Base-by-base conservation (phyloP, 2,113 vertebrate genomes). In the Erythrolamprus reginae region DNA sequence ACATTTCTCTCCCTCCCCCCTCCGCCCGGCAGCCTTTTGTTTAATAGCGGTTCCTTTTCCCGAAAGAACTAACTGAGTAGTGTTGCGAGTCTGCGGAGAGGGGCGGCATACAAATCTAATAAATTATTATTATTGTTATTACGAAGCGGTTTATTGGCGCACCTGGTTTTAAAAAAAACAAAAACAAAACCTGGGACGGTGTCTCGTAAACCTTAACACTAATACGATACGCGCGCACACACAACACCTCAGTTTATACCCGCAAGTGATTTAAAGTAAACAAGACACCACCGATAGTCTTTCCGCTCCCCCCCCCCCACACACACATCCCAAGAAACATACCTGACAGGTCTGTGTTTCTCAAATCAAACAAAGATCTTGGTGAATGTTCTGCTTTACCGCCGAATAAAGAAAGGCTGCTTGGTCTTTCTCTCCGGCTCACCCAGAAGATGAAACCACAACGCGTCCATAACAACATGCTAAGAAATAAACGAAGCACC, bases 11-110 rank as follows among this genome's bases (percentile, higher is more conserved):
- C 17, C 1, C 5, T 23, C 6, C 4, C 52, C 1, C 17, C 33
- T n/a, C n/a, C n/a, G n/a, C n/a, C 42, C 19, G 17, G 6, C 19
- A 23, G 47, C 6, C 89, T 92, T 86, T 90, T 84, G 91, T 92
- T 92, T 38, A 19, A n/a, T 28, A 51, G 23, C 45, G 50, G 38
- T 45, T 19, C 52, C 70, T 33, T 58, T 58, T 53, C 65, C 23
- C 38, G 47, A 55, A 52, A 19, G 47, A 53, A 82, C 83, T 15
- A 47, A 48, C 19, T 28, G 38, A 1, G 15, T 56, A 56, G 3
- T n/a, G 26, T 38, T n/a, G n/a, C n/a, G n/a, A n/a, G n/a, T n/a
- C n/a, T n/a, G n/a, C n/a, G n/a, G n/a, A n/a, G n/a, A n/a, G n/a
- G n/a, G n/a, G n/a, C n/a, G n/a, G n/a, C n/a, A n/a, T n/a, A n/a